Evolutionary conservation across 2,888 invertebrate species (phyloP), one percentile per base, ranked within the genome.

Genomic region (Sarcophaga subvicina): DNA sequence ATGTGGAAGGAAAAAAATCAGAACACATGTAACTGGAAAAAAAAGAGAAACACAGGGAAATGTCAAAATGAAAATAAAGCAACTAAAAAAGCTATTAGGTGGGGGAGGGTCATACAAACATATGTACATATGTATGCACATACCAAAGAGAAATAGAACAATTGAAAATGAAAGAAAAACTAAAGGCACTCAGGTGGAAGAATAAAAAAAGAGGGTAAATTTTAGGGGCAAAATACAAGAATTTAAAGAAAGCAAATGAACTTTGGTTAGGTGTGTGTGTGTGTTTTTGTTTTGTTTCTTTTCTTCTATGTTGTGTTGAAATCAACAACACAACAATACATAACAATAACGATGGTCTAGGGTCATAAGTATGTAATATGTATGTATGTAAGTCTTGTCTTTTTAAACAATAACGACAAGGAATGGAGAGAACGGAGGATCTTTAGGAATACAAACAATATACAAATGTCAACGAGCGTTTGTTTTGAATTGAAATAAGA

Each of bases 1-100:
- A 83, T 62, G 54, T 12, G n/a, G 17, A 70, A 75, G 59, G 59
- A 76, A 64, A 79, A 62, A 78, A 67, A 22, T 64, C 17, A 69
- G 70, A 76, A 83, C 79, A 86, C 79, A 83, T 86, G 86, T 69
- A 71, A 71, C 80, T 83, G 83, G 83, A 83, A 80, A 80, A 80
- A 80, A 71, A 79, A 14, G 12, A 45, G 47, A 66, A 54, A 67
- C 49, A 73, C 6, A 86, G 63, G 25, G 22, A 81, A 81, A 80
- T 69, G 69, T 78, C 86, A 84, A 78, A 78, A 86, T 54, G 72
- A 80, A 78, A 64, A 17, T 45, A 17, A 27, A 70, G 72, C 20
- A 20, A 12, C 27, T 14, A 27, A 62, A 59, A 59, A 77, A 66
- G 67, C 54, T 79, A 14, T 75, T 73, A 71, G 83, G 83, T 77